Evolutionary conservation across 2,888 invertebrate genomes (phyloP).

Genomic region (Amblyteles armatorius): DNA sequence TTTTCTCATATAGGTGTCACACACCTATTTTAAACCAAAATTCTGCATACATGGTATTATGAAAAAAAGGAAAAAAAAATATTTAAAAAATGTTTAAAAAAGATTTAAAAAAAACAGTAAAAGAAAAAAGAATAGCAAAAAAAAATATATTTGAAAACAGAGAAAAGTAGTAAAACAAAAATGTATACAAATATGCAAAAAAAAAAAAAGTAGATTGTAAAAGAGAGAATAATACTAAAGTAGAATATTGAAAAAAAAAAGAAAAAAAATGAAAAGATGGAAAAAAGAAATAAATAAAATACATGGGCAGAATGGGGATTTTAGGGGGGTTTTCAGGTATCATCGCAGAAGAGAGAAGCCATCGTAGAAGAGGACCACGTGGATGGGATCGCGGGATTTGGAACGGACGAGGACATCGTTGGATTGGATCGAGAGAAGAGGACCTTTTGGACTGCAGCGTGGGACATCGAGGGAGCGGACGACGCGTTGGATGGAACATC

Average conservation of each 20-base stretch:
- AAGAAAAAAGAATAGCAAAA: constrained; percentile 32
- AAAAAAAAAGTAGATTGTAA: constrained; percentile 39
- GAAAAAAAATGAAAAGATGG: constrained; percentile 1
- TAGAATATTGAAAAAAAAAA: constrained; percentile 2
- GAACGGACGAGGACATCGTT: constrained; percentile 27
- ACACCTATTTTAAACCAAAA: constrained; percentile 17
- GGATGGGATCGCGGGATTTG: constrained; percentile 30
- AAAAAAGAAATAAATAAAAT: constrained; percentile 30
- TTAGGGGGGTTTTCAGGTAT: constrained; percentile 64
- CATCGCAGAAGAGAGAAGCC: constrained; percentile 69
- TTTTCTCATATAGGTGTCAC: background rate
- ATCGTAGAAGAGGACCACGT: constrained; percentile 65
- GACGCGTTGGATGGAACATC: constrained; percentile 15
- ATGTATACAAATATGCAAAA: constrained; percentile 15
- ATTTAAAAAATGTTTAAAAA: background rate
- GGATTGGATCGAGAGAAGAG: constrained; percentile 18
- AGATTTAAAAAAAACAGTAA: constrained; percentile 31
- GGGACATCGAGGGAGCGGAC: constrained; percentile 24
- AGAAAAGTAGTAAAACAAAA: constrained; percentile 8
- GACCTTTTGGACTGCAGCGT: constrained; percentile 30
- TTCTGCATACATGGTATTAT: constrained; percentile 10
- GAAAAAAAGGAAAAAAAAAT: constrained; percentile 7
- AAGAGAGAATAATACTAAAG: constrained; percentile 41
- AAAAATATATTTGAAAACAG: constrained; percentile 51
- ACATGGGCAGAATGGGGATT: constrained; percentile 57